Evolutionary conservation across 2,797 vertebrate species (phyloP), one percentile per base, ranked within the genome.

Genomic region (Eulemur albifrons): DNA sequence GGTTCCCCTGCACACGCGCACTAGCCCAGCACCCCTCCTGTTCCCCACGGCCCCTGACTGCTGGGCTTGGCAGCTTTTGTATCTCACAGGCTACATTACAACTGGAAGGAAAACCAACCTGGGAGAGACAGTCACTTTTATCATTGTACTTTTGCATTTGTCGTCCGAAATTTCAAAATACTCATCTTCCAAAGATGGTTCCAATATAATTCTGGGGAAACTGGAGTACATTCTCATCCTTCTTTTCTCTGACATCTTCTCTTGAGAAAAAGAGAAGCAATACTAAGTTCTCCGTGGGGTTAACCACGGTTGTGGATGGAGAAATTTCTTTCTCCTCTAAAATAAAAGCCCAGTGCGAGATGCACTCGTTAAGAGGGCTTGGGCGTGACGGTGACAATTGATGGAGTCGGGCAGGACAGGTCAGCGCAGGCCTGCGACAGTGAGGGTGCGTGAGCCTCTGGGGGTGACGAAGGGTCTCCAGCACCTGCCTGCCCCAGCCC

Each of bases 1-100:
- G 32, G 35, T 7, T 23, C 17, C 13, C 38, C 17, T 18, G 20
- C 40, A 13, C 35, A 1, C 2, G 7, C 11, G 8, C 63, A 43
- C 54, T 3, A 7, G 59, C 15, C 4, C 8, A 0, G 5, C 0
- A 12, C 1, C 67, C 20, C 61, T 43, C n/a, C 0, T 1, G 5
- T 17, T 9, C 52, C 30, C 25, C 61, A 18, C 61, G 7, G 35
- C 45, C 50, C 9, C n/a, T 9, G 75, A 11, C 65, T 10, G 2
- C 13, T 10, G 13, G 82, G 75, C 3, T 13, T 2, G 13, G 45
- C n/a, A 10, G 35, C 1, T 1, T 43, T 2, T 2, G 23, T 4
- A 1, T 32, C 35, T 63, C 65, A 11, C 1, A 17, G 63, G 63
- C 12, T 12, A 30, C 25, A 0, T 32, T 23, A 3, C 3, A 15